phyloP scores from a whole-genome alignment of 2,113 vertebrate genomes.

The Scartelaos histophorus region DNA sequence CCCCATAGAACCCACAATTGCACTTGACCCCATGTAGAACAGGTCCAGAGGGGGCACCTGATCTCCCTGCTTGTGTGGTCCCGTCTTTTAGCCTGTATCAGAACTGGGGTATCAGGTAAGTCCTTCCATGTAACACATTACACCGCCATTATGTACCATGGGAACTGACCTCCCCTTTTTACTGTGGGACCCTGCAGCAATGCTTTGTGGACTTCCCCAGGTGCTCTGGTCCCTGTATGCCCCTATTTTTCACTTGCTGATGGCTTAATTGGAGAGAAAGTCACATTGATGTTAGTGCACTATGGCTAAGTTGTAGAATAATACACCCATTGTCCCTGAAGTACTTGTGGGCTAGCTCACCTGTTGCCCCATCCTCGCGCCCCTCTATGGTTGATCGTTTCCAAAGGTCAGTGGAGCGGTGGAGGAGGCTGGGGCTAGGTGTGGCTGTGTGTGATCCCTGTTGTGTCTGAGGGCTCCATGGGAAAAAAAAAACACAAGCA shows the following conservation, averaged over 20 bases:
- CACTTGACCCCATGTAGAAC: conserved; percentile 32
- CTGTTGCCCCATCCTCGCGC: conserved; percentile 64
- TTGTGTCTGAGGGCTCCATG: conserved; percentile 58
- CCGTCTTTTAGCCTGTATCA: conserved; percentile 46
- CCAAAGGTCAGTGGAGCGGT: conserved; percentile 44
- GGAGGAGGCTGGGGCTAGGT: conserved; percentile 36
- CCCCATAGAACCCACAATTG: conserved; percentile 45
- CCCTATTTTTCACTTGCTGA: conserved; percentile 68
- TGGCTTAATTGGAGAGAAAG: conserved; percentile 74
- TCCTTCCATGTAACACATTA: conserved; percentile 50
- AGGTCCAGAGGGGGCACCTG: conserved; percentile 54
- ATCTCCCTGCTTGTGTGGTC: conserved; percentile 65
- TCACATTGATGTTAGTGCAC: conserved; percentile 59
- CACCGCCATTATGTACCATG: conserved; percentile 51
- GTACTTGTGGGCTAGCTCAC: conserved; percentile 52
- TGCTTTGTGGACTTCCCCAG: conserved; percentile 44
- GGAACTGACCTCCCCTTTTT: conserved; percentile 62
- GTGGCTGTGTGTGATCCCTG: conserved; percentile 32
- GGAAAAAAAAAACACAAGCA: conserved; percentile 48
- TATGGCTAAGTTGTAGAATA: conserved; percentile 53
- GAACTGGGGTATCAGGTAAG: conserved; percentile 61
- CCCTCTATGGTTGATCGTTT: conserved; percentile 58
- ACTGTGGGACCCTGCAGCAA: conserved; percentile 50
- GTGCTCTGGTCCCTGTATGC: conserved; percentile 52
- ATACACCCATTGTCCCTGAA: conserved; percentile 71